A percentile compares a stretch with the other conserved stretches of the same genome.
These are phyloP conservation scores for Temnopleurus reevesii DNA, from an alignment of 53 echinoderm and acorn worm species.

Conservation along the genomic window DNA sequence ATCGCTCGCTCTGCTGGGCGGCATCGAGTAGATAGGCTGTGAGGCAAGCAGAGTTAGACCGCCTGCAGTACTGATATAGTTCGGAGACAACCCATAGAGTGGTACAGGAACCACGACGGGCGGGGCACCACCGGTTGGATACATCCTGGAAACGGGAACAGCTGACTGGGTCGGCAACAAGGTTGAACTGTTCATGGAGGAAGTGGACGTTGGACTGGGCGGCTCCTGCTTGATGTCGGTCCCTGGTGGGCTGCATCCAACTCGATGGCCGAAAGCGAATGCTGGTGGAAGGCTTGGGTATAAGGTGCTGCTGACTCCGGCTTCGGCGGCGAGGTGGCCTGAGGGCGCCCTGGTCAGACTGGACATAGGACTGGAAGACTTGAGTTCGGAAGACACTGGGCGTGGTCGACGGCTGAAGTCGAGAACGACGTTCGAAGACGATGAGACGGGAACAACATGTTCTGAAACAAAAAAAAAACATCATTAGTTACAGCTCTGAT, in stretches of 20 bases:
- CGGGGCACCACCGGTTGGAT: background rate
- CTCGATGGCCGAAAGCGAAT: slow-evolving; percentile 45
- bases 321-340: background rate
- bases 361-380: slow-evolving; percentile 3
- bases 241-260: slow-evolving; percentile 46
- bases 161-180: background rate
- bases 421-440: slow-evolving; percentile 21
- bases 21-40: slow-evolving; percentile 16
- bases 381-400: background rate
- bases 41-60: slow-evolving; percentile 16
- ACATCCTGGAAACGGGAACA: slow-evolving; percentile 51
- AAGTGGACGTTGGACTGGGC: slow-evolving; percentile 36
- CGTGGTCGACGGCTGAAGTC: slow-evolving; percentile 46
- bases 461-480: background rate
- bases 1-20: background rate
- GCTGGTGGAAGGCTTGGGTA: slow-evolving; percentile 42
- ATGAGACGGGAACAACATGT: background rate
- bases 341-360: background rate
- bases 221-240: slow-evolving; percentile 51
- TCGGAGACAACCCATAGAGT: slow-evolving; percentile 9
- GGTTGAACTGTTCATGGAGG: background rate
- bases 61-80: slow-evolving; percentile 44
- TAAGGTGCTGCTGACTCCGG: background rate
- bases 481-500: background rate
- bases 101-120: slow-evolving; percentile 54